These are phyloP conservation scores for Drosophila pruinosa DNA, from an alignment of 1,140 invertebrate genomes.

Conservation along the genomic window DNA sequence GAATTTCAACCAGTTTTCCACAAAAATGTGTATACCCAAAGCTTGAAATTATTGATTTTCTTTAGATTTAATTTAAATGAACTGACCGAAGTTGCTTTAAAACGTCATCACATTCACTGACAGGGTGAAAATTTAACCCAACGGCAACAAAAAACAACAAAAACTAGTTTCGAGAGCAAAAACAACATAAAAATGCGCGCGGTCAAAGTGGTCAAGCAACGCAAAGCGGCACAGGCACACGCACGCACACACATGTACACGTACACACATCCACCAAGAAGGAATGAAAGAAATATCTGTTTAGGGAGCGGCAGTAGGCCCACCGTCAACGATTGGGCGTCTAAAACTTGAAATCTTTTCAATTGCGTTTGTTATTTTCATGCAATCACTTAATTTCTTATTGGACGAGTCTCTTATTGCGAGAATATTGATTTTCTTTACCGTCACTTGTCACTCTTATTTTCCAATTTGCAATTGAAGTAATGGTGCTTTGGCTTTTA, in stretches of 20 bases:
- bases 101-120: slow-evolving; percentile 53
- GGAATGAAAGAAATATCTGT: slow-evolving; percentile 47
- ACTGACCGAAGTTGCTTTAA: slow-evolving; percentile 43
- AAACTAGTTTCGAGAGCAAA: slow-evolving; percentile 57
- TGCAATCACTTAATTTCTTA: slow-evolving; percentile 44
- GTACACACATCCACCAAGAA: slow-evolving; percentile 24
- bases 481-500: not conserved
- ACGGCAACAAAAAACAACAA: slow-evolving; percentile 27
- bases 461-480: slow-evolving; percentile 7
- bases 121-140: slow-evolving; percentile 39
- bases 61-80: slow-evolving; percentile 56
- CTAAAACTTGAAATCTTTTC: slow-evolving; percentile 48
- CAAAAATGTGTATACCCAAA: slow-evolving; percentile 61
- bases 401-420: slow-evolving; percentile 40
- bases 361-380: slow-evolving; percentile 35
- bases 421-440: slow-evolving; percentile 72
- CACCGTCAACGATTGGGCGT: slow-evolving; percentile 20
- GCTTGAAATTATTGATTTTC: slow-evolving; percentile 75
- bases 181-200: slow-evolving; percentile 60
- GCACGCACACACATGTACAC: slow-evolving; percentile 29
- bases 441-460: slow-evolving; percentile 36
- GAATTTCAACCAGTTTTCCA: slow-evolving; percentile 51
- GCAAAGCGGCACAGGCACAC: slow-evolving; percentile 48
- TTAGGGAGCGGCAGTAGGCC: slow-evolving; percentile 59
- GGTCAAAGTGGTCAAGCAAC: slow-evolving; percentile 73